phyloP scores from a whole-genome alignment of 2,888 invertebrate genomes.

The Cephus sareptanus region DNA sequence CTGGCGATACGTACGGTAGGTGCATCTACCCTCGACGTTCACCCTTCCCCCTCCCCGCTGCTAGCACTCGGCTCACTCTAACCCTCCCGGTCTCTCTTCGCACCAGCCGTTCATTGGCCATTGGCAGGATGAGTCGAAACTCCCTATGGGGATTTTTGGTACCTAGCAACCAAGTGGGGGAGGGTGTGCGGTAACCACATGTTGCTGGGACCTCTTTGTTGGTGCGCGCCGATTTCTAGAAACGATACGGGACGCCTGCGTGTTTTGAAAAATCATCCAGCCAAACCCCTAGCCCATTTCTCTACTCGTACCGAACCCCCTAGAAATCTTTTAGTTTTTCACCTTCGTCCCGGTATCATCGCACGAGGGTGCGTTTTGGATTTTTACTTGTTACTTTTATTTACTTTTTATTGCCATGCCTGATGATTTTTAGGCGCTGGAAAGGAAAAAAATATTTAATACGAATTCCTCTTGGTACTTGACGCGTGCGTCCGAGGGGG shows the following conservation, averaged over 20 bases:
- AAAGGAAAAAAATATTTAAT: too few species aligned
- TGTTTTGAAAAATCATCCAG: background rate
- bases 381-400: too few species aligned
- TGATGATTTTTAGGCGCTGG: too few species aligned
- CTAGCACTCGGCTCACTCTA: background rate
- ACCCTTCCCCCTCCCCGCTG: background rate
- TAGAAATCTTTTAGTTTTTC: background rate
- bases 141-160: too few species aligned
- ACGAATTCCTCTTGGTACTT: too few species aligned
- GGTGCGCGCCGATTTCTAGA: slow-evolving; percentile 21
- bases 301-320: slow-evolving; percentile 7
- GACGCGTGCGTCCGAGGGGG: slow-evolving; percentile 10
- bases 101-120: background rate
- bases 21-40: background rate
- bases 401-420: accelerated
- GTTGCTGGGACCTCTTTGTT: slow-evolving; percentile 44
- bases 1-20: slow-evolving; percentile 6
- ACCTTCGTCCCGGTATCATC: too few species aligned
- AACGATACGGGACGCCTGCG: slow-evolving; percentile 22
- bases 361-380: too few species aligned
- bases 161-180: slow-evolving; percentile 20
- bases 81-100: slow-evolving; percentile 1
- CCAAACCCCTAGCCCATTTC: too few species aligned
- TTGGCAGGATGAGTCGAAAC: too few species aligned
- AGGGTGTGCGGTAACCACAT: slow-evolving; percentile 55